Base-by-base conservation (phyloP, 2,797 vertebrate species). In the Gymnoscopelus microlampas region DNA sequence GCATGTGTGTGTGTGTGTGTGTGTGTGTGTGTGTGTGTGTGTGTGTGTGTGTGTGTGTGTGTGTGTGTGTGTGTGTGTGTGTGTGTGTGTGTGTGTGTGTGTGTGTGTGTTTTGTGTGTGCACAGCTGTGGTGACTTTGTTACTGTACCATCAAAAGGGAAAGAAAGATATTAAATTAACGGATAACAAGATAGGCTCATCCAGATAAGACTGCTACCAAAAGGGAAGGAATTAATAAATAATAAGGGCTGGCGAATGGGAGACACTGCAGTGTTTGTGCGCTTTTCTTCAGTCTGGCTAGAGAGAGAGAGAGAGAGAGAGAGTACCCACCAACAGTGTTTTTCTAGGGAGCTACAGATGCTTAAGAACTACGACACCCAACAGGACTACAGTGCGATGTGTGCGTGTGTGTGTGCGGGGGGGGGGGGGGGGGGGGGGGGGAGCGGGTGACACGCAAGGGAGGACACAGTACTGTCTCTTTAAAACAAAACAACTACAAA, bases 401-500 rank as follows among this genome's bases (percentile, higher is more conserved):
- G 39, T 44, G 39, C 9, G 35, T 39, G 35, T 39, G 35, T 39
- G 35, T 39, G 65, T 29, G 64, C 63, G 10, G 53, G 55, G 10
- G 35, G 63, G 29, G 14, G 26, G 11, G 50, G 0, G 23, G 19
- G 11, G 49, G 11, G 14, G 13, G 14, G 39, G 44, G 50, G 19
- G 15, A 53, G 51, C 26, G 49, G 59, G 5, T 5, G 2, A 51
- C 32, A 53, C 56, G 70, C 57, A n/a, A 67, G 64, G 74, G 49
- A 90, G 93, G 95, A 86, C 90, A 85, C 92, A 91, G 96, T 95
- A 96, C 96, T 96, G 96, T 97, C 97, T 97, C 96, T 97, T 97
- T 96, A 97, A 97, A 96, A 96, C 94, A 95, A 44, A 93, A 95
- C 93, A 90, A 87, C 92, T 95, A 95, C 91, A 92, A 83, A 88